A percentile compares a stretch with the other conserved stretches of the same genome.
Conservation (phyloP, 2,113 vertebrate genomes). For the Rhabdornis inornatus region DNA sequence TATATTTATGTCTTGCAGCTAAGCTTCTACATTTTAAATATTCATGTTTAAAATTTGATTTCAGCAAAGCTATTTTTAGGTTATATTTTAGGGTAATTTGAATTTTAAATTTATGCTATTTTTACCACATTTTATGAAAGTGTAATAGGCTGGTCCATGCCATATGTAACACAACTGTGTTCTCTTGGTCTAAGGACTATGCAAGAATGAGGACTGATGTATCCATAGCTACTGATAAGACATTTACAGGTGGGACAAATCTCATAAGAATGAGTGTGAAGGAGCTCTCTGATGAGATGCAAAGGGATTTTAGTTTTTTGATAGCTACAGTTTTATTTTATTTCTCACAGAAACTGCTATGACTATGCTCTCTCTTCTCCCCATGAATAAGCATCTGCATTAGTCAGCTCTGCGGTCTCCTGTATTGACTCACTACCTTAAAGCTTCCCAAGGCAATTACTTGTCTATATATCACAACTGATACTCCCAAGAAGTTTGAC, state of each 20-base stretch:
- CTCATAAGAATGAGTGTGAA: neutral
- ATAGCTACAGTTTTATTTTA: neutral
- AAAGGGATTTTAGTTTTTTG: neutral
- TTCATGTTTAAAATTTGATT: neutral
- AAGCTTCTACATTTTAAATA: neutral
- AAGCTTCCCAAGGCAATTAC: slow-evolving; percentile 39
- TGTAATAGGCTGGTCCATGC: neutral
- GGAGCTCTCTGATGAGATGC: neutral
- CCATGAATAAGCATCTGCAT: neutral
- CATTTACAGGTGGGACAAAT: neutral
- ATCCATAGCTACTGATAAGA: slow-evolving; percentile 1
- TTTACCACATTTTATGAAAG: neutral
- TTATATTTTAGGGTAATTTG: neutral
- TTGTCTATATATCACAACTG: slow-evolving; percentile 47
- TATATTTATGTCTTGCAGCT: neutral
- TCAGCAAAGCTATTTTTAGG: neutral
- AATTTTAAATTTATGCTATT: neutral
- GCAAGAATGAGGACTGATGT: neutral
- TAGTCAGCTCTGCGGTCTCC: slow-evolving; percentile 11
- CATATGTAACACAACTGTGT: neutral
- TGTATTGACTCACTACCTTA: neutral
- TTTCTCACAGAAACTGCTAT: neutral
- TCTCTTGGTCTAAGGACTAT: neutral
- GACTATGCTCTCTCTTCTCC: neutral
- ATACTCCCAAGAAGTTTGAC: slow-evolving; percentile 39